Conservation (phyloP, 2,113 vertebrate genomes). For the Pao palembangensis region DNA sequence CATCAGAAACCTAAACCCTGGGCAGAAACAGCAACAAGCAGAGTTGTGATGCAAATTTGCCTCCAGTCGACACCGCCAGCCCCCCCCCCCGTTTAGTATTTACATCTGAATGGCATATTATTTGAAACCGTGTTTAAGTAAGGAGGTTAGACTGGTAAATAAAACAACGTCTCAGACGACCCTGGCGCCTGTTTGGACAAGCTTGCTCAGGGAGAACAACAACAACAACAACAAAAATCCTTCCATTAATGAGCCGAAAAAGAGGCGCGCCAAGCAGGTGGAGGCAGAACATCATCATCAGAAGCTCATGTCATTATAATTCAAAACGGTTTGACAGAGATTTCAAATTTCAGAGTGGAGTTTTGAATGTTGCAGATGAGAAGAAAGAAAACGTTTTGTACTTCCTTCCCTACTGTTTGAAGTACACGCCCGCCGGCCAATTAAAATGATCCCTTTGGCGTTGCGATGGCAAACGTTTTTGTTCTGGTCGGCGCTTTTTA, state of each 20-base stretch:
- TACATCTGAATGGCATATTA: slow-evolving; percentile 65
- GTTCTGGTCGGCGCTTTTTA: slow-evolving; percentile 10
- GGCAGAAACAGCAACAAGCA: slow-evolving; percentile 19
- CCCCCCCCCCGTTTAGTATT: slow-evolving; percentile 41
- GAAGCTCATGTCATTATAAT: too few relatives aligned
- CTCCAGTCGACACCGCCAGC: slow-evolving; percentile 39
- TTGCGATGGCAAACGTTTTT: neutral
- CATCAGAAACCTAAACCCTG: slow-evolving; percentile 38
- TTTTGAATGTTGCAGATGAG: neutral
- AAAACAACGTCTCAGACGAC: slow-evolving; percentile 41
- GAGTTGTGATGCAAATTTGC: slow-evolving; percentile 59
- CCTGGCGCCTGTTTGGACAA: slow-evolving; percentile 78
- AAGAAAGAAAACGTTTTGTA: neutral
- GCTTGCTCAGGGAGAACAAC: slow-evolving; percentile 65
- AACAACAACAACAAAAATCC: slow-evolving; percentile 41
- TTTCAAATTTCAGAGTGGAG: neutral
- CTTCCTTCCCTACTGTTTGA: neutral
- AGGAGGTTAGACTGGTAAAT: slow-evolving; percentile 32
- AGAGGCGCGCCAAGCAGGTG: slow-evolving; percentile 38
- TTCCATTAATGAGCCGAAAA: slow-evolving; percentile 47
- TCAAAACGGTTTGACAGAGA: neutral
- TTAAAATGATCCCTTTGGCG: neutral
- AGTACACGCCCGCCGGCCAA: too few relatives aligned
- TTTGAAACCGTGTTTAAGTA: slow-evolving; percentile 59
- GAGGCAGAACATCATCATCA: slow-evolving; percentile 1